Evolutionary conservation across 2,888 invertebrate species (phyloP).

Genomic region (Patella caerulea): DNA sequence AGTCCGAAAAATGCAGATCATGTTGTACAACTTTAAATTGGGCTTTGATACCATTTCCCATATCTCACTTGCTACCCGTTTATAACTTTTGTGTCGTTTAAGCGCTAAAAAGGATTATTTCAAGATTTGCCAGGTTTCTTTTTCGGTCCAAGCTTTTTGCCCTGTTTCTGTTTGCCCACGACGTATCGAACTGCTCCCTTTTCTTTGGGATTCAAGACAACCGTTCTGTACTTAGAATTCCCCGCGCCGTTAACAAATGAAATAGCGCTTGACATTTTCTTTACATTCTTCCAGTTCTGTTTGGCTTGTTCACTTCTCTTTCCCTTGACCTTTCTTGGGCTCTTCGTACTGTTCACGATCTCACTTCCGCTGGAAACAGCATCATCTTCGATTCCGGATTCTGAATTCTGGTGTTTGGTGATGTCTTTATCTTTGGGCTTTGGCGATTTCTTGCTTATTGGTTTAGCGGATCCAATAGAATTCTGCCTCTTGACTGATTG

Average conservation of each 20-base stretch:
- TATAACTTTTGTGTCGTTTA: too few species aligned
- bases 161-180: neutral
- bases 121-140: neutral
- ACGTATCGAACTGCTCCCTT: too few species aligned
- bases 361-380: neutral
- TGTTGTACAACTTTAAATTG: too few species aligned
- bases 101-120: too few species aligned
- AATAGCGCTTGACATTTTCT: slow-evolving; percentile 28
- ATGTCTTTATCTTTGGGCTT: neutral
- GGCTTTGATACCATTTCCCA: too few species aligned
- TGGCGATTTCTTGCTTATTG: neutral
- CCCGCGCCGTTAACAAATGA: slow-evolving; percentile 32
- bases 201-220: slow-evolving; percentile 28
- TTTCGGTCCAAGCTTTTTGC: neutral
- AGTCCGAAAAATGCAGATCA: too few species aligned
- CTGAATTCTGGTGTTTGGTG: neutral
- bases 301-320: neutral
- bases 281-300: slow-evolving; percentile 29
- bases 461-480: neutral
- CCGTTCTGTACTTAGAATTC: slow-evolving; percentile 24
- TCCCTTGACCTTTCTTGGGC: neutral
- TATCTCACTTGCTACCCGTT: too few species aligned
- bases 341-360: neutral
- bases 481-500: neutral
- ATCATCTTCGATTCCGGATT: slow-evolving; percentile 8